Evolutionary conservation across 2,797 vertebrate genomes (phyloP), one percentile per base, ranked within the genome.

Genomic region (Neosilurus mollespiculum): DNA sequence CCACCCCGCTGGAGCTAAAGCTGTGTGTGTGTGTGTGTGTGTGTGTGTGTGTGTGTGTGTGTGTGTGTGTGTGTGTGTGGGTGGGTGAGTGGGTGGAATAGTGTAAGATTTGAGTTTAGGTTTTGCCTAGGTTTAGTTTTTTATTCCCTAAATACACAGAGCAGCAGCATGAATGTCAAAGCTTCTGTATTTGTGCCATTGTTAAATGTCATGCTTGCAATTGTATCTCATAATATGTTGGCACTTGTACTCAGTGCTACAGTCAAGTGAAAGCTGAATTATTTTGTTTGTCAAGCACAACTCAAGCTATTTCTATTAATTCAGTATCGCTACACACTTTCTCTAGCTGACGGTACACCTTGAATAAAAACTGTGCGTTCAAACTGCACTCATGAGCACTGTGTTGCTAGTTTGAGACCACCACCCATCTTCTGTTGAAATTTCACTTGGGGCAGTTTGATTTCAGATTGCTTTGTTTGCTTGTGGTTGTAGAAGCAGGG

Each of bases 181-280:
- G 54, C 73, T n/a, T 77, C 73, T 61, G 56, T 43, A 65, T 65
- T 65, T 61, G 58, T 24, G 22, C 64, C 49, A 58, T 66, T 56
- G 26, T 82, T 76, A 82, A 82, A 82, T 82, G 71, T 82, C 61
- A 82, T 18, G 71, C 61, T 66, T 65, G 77, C 62, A 82, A 56
- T 20, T 82, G 26, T 56, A 76, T 76, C 69, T 51, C 62, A 69
- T 61, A 77, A 77, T n/a, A 77, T 22, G 34, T 15, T n/a, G 54
- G 26, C 30, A 37, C 73, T 43, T 61, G 73, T 43, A 15, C 56
- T 61, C 56, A 9, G 56, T 9, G 73, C 73, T 15, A 43, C 18
- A 43, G 10, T 8, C 0, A 26, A 9, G 11, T 59, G 75, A 61
- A 77, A 43, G n/a, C 1, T 16, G 7, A 54, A 54, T 73, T 54